These are phyloP conservation scores for Lottia scabra DNA, from an alignment of 2,888 invertebrate species.

Conservation along the genomic window DNA sequence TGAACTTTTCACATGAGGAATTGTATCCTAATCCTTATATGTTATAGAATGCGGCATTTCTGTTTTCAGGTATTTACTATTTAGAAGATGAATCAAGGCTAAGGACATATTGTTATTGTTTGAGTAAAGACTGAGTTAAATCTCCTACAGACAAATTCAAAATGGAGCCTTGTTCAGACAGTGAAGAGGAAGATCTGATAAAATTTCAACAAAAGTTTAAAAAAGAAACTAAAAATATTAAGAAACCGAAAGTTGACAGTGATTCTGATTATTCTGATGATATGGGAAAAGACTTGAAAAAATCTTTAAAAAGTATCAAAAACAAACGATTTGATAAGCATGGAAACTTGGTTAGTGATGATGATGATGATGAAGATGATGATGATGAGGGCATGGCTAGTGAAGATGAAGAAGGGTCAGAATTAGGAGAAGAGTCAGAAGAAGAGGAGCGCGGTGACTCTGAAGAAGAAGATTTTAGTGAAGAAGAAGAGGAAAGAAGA, in stretches of 20 bases:
- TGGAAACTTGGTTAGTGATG: background rate
- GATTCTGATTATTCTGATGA: background rate
- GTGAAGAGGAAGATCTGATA: background rate
- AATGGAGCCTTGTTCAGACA: background rate
- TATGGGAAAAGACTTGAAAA: background rate
- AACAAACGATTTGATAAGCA: background rate
- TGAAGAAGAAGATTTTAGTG: background rate
- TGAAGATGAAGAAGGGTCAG: background rate
- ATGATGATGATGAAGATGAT: background rate
- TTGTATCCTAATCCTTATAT: too few relatives aligned
- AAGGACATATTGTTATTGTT: too few relatives aligned
- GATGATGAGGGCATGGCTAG: background rate
- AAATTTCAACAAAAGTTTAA: constrained; percentile 4
- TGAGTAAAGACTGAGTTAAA: too few relatives aligned
- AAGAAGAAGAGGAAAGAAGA: background rate
- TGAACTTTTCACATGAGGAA: too few relatives aligned
- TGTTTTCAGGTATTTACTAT: too few relatives aligned
- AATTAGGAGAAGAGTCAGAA: background rate
- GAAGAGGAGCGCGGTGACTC: background rate
- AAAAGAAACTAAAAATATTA: background rate
- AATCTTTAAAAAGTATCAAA: background rate
- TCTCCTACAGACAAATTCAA: too few relatives aligned
- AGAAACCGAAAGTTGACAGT: background rate
- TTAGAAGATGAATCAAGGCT: too few relatives aligned
- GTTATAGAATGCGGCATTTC: too few relatives aligned